Evolutionary conservation across 1,140 invertebrate genomes (phyloP).

Genomic region (Conus betulinus): DNA sequence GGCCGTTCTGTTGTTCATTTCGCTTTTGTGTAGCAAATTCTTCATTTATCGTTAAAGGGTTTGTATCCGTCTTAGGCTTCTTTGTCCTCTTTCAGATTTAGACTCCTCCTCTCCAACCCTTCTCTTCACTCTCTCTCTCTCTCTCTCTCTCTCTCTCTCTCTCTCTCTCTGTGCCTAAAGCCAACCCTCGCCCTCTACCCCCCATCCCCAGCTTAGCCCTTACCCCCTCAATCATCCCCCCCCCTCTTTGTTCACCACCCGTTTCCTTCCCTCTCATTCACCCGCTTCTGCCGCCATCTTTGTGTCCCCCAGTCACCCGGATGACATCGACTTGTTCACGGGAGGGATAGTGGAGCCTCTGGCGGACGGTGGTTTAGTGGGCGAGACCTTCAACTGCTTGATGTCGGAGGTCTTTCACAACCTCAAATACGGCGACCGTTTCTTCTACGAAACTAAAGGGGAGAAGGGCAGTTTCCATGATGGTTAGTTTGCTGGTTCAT

Average conservation of each 20-base stretch:
- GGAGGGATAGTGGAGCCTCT: slow-evolving; percentile 84
- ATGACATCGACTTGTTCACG: slow-evolving; percentile 64
- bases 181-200: too few relatives aligned
- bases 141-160: too few relatives aligned
- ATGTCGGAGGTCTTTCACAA: slow-evolving; percentile 95
- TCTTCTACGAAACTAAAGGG: slow-evolving; percentile 83
- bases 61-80: too few relatives aligned
- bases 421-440: slow-evolving; percentile 93
- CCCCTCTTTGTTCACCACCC: neutral
- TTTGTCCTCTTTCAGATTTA: too few relatives aligned
- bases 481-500: neutral
- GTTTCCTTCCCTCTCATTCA: neutral
- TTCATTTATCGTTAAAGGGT: too few relatives aligned
- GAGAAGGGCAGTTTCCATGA: slow-evolving; percentile 9
- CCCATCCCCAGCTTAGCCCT: too few relatives aligned
- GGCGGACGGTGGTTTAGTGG: slow-evolving; percentile 87
- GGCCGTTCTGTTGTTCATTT: too few relatives aligned
- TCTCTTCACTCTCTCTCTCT: too few relatives aligned
- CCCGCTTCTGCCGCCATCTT: neutral
- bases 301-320: slow-evolving; percentile 59
- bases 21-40: too few relatives aligned
- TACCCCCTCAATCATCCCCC: too few relatives aligned
- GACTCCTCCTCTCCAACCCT: too few relatives aligned
- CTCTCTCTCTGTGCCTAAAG: too few relatives aligned
- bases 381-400: slow-evolving; percentile 97